These are phyloP conservation scores for Sepiola atlantica DNA, from an alignment of 2,888 invertebrate genomes.

Conservation along the genomic window DNA sequence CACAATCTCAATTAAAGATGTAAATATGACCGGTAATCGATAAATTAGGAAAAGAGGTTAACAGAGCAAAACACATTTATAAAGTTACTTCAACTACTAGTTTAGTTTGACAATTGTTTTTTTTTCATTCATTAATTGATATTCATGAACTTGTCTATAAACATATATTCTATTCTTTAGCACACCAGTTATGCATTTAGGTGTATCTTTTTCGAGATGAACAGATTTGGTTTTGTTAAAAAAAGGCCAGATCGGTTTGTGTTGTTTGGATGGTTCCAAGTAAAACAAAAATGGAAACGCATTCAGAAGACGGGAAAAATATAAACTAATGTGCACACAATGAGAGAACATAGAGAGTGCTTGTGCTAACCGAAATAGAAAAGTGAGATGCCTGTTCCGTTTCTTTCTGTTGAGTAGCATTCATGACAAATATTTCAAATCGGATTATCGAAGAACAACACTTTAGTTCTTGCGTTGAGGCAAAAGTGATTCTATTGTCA, in stretches of 20 bases:
- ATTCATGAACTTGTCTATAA: neutral
- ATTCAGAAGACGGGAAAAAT: neutral
- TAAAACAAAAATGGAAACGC: neutral
- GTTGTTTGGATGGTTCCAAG: too few species aligned
- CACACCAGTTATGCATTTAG: neutral
- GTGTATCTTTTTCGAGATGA: neutral
- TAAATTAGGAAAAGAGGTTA: too few species aligned
- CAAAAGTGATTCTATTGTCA: constrained; percentile 32
- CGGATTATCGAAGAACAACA: neutral
- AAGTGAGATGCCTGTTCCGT: neutral
- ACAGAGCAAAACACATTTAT: too few species aligned
- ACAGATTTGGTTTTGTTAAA: neutral
- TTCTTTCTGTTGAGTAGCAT: neutral
- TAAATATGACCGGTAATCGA: too few species aligned
- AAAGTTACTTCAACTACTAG: too few species aligned
- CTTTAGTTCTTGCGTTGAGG: neutral
- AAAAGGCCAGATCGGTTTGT: too few species aligned
- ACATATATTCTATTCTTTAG: neutral
- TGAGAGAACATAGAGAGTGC: neutral
- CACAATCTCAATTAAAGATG: too few species aligned
- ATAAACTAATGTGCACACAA: neutral
- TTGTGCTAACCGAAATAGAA: neutral
- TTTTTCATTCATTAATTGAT: neutral
- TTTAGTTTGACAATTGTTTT: neutral
- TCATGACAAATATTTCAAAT: constrained; percentile 22